Conservation (phyloP, 2,888 invertebrate species). For the Gibbula magus region DNA sequence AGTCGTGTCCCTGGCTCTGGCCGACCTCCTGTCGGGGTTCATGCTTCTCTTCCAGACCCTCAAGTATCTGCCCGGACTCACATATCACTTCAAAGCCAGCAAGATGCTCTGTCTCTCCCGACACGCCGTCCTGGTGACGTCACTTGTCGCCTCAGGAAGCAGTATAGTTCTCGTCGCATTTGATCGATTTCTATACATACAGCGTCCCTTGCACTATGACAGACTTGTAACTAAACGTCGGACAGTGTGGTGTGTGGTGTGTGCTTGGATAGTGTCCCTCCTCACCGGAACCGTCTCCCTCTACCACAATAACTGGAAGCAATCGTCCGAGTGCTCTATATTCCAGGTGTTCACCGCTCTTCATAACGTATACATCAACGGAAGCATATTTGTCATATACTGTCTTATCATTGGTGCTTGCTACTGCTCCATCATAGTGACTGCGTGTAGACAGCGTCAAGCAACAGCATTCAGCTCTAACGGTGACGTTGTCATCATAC, state of each 20-base stretch:
- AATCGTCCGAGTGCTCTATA: background rate
- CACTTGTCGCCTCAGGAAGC: slow-evolving; percentile 27
- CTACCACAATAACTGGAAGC: background rate
- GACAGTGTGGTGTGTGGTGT: background rate
- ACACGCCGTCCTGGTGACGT: slow-evolving; percentile 26
- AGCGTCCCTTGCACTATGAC: slow-evolving; percentile 27
- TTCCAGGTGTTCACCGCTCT: background rate
- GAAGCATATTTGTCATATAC: background rate
- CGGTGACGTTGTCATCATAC: background rate
- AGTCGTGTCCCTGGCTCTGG: slow-evolving; percentile 40
- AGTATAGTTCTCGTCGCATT: slow-evolving; percentile 29
- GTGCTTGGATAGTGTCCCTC: slow-evolving; percentile 30
- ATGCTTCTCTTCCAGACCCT: slow-evolving; percentile 26
- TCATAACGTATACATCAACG: background rate
- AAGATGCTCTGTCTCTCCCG: slow-evolving; percentile 28
- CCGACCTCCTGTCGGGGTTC: slow-evolving; percentile 36
- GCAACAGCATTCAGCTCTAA: background rate
- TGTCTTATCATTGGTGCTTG: background rate
- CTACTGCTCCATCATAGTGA: background rate
- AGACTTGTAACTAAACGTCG: slow-evolving; percentile 25
- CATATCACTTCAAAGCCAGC: background rate
- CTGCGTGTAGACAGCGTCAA: background rate
- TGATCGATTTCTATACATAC: slow-evolving; percentile 35
- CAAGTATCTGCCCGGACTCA: background rate
- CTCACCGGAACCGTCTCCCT: background rate